These are phyloP conservation scores for Clarias batrachus DNA, from an alignment of 2,113 vertebrate species.

Conservation along the genomic window DNA sequence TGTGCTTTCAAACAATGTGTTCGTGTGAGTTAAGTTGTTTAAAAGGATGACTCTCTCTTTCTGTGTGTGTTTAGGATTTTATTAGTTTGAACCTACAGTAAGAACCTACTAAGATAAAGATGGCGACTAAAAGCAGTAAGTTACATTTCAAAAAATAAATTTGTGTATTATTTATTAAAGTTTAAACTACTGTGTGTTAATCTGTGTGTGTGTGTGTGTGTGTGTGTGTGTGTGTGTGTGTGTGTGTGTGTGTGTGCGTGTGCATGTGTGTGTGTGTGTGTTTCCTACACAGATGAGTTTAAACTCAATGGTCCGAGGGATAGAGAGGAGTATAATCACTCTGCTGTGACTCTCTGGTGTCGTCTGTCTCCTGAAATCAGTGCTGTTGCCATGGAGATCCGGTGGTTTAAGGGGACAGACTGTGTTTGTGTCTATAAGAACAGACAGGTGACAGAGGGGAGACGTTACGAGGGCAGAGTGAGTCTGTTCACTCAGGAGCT, in stretches of 20 bases:
- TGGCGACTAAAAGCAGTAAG: constrained; percentile 10
- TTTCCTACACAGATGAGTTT: constrained; percentile 18
- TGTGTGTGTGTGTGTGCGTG: constrained; percentile 6
- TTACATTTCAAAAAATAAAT: background rate
- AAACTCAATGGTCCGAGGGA: background rate
- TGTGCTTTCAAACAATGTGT: background rate
- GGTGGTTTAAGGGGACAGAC: background rate
- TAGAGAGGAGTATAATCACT: background rate
- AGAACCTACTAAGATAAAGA: constrained; percentile 17
- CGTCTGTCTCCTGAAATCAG: constrained; percentile 30
- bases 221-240: background rate
- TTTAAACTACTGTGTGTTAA: background rate
- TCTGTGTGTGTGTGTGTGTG: too few relatives aligned
- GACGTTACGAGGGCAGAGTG: constrained; percentile 21
- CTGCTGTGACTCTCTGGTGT: constrained; percentile 4
- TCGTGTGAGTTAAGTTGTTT: background rate
- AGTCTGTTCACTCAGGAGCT: constrained; percentile 22
- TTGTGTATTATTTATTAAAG: background rate
- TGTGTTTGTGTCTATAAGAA: too few relatives aligned
- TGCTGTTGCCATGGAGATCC: constrained; percentile 21
- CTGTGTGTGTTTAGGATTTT: constrained; percentile 8
- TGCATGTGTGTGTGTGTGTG: constrained; percentile 16
- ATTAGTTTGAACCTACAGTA: constrained; percentile 1
- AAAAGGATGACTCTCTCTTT: background rate
- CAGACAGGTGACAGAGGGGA: background rate